These are phyloP conservation scores for Porites australiensis DNA, from an alignment of 64 coral and sea anemone genomes.

Conservation along the genomic window DNA sequence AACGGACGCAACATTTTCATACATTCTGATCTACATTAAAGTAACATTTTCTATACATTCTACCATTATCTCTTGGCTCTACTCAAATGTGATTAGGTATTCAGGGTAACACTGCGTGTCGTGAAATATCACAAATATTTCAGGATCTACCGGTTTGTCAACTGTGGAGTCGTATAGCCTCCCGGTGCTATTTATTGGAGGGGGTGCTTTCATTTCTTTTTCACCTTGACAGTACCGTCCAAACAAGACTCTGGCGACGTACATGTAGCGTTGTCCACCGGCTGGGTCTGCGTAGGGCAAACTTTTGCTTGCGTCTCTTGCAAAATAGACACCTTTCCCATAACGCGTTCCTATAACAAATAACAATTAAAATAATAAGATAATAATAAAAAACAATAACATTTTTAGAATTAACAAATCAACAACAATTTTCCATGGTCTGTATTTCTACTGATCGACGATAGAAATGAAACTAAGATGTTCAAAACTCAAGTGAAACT, in stretches of 20 bases:
- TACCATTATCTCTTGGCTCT: too few relatives aligned
- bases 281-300: not conserved
- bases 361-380: too few relatives aligned
- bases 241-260: constrained; percentile 34
- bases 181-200: not conserved
- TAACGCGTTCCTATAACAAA: constrained; percentile 35
- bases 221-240: not conserved
- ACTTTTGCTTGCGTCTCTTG: constrained; percentile 19
- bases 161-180: constrained; percentile 34
- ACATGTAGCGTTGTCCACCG: constrained; percentile 13
- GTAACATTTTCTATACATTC: too few relatives aligned
- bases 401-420: too few relatives aligned
- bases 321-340: constrained; percentile 63
- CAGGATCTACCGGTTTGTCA: not conserved
- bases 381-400: not conserved
- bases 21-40: too few relatives aligned
- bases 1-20: too few relatives aligned
- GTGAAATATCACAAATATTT: constrained; percentile 34
- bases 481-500: too few relatives aligned
- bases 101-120: constrained; percentile 57
- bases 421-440: too few relatives aligned
- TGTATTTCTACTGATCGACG: too few relatives aligned
- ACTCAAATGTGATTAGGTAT: constrained; percentile 50
- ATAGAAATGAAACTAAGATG: too few relatives aligned
- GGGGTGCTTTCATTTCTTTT: not conserved